phyloP scores from a whole-genome alignment of 2,113 vertebrate species.

The Coracopsis vasa region DNA sequence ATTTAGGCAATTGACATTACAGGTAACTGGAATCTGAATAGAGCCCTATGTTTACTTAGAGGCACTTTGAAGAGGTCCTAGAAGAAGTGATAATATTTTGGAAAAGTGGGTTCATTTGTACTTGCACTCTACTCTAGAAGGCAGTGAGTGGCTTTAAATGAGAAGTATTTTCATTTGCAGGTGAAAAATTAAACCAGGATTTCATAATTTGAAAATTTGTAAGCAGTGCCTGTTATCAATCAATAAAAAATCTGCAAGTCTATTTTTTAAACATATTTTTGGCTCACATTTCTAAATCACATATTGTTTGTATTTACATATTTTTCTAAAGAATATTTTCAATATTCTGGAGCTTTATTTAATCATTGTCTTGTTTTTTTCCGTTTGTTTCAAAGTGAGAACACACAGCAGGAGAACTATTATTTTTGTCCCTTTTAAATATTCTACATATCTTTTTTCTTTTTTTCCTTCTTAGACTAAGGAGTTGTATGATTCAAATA shows the following conservation, averaged over 20 bases:
- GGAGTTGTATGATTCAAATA: slow-evolving; percentile 18
- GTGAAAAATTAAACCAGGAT: slow-evolving; percentile 14
- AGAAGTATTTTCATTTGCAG: neutral
- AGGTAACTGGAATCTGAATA: neutral
- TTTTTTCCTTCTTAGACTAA: neutral
- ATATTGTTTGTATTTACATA: slow-evolving; percentile 66
- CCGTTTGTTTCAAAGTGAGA: slow-evolving; percentile 65
- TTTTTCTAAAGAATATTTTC: slow-evolving; percentile 49
- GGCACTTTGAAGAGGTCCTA: neutral
- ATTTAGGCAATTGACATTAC: neutral
- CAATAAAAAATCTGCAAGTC: slow-evolving; percentile 39
- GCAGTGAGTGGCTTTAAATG: neutral
- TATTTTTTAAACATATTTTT: slow-evolving; percentile 46
- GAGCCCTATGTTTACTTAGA: fast-evolving
- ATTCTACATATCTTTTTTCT: neutral
- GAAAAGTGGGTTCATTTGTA: neutral
- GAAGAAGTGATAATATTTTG: neutral
- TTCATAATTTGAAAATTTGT: neutral
- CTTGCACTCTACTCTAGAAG: neutral
- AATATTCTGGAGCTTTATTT: slow-evolving; percentile 54
- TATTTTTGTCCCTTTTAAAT: slow-evolving; percentile 60
- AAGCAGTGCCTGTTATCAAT: slow-evolving; percentile 13
- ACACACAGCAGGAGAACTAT: slow-evolving; percentile 45
- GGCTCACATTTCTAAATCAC: slow-evolving; percentile 33
- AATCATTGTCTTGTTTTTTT: slow-evolving; percentile 28